Conservation (phyloP, 2,113 vertebrate genomes). For the Anthoscopus minutus region DNA sequence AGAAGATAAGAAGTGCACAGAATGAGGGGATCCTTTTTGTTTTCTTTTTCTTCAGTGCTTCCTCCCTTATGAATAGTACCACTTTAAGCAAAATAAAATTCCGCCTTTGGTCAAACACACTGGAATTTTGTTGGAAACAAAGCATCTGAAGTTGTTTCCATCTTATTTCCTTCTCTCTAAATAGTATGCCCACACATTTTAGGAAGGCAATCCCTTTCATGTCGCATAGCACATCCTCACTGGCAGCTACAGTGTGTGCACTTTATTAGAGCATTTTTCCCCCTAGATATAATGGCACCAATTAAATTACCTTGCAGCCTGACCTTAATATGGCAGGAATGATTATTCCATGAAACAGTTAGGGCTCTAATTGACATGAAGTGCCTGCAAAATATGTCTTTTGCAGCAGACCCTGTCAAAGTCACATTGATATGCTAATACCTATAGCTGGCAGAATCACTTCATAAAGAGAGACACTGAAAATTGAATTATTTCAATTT, state of each 20-base stretch:
- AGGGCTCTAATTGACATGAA: slow-evolving; percentile 84
- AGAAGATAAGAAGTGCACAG: neutral
- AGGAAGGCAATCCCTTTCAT: slow-evolving; percentile 66
- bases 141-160: slow-evolving; percentile 35
- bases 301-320: slow-evolving; percentile 83
- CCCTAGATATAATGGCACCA: slow-evolving; percentile 80
- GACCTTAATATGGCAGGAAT: slow-evolving; percentile 84
- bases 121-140: slow-evolving; percentile 50
- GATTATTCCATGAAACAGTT: slow-evolving; percentile 84
- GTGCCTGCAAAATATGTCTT: slow-evolving; percentile 83
- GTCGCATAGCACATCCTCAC: slow-evolving; percentile 65
- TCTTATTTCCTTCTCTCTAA: slow-evolving; percentile 51
- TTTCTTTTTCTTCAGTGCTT: neutral
- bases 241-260: slow-evolving; percentile 68
- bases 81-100: slow-evolving; percentile 43
- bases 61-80: neutral
- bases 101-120: slow-evolving; percentile 19
- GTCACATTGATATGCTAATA: slow-evolving; percentile 86
- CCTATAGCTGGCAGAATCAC: slow-evolving; percentile 79
- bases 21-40: neutral
- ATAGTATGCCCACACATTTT: slow-evolving; percentile 27
- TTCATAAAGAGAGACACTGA: slow-evolving; percentile 80
- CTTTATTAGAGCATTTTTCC: slow-evolving; percentile 76
- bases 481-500: slow-evolving; percentile 87
- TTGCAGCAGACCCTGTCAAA: slow-evolving; percentile 81